These are phyloP conservation scores for Harpalus rufipes DNA, from an alignment of 2,888 invertebrate genomes.

Conservation along the genomic window DNA sequence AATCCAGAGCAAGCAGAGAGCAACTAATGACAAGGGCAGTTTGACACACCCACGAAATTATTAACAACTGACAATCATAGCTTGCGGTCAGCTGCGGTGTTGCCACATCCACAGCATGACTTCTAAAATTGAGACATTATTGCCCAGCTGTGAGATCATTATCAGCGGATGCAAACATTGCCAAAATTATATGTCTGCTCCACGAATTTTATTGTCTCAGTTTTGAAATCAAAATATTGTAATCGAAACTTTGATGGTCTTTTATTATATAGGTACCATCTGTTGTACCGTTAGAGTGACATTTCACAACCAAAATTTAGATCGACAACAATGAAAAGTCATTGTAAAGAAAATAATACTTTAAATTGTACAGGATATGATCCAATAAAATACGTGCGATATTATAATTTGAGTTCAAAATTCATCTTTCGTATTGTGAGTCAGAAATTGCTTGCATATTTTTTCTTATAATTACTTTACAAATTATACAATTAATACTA, in stretches of 20 bases:
- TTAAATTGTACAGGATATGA: too few relatives aligned
- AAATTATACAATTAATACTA: too few relatives aligned
- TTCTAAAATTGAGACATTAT: slow-evolving; percentile 36
- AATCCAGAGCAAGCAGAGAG: slow-evolving; percentile 52
- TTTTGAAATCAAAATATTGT: slow-evolving; percentile 30
- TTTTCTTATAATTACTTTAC: too few relatives aligned
- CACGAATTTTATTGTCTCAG: slow-evolving; percentile 18
- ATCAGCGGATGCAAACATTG: slow-evolving; percentile 30
- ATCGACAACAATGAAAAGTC: too few relatives aligned
- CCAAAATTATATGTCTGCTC: slow-evolving; percentile 34
- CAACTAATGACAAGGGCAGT: slow-evolving; percentile 55
- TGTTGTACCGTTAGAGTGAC: neutral
- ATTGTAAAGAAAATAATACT: too few relatives aligned
- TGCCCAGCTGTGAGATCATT: slow-evolving; percentile 19
- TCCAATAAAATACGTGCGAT: too few relatives aligned
- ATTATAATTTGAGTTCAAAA: too few relatives aligned
- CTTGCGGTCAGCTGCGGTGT: slow-evolving; percentile 32
- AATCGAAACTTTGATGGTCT: slow-evolving; percentile 6
- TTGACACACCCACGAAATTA: slow-evolving; percentile 51
- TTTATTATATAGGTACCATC: neutral
- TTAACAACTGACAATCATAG: slow-evolving; percentile 59
- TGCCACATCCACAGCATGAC: slow-evolving; percentile 33
- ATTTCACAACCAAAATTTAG: too few relatives aligned
- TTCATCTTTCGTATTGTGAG: too few relatives aligned
- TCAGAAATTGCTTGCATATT: too few relatives aligned